Base-by-base conservation (phyloP, 2,888 invertebrate species). In the Physocephala rufipes region DNA sequence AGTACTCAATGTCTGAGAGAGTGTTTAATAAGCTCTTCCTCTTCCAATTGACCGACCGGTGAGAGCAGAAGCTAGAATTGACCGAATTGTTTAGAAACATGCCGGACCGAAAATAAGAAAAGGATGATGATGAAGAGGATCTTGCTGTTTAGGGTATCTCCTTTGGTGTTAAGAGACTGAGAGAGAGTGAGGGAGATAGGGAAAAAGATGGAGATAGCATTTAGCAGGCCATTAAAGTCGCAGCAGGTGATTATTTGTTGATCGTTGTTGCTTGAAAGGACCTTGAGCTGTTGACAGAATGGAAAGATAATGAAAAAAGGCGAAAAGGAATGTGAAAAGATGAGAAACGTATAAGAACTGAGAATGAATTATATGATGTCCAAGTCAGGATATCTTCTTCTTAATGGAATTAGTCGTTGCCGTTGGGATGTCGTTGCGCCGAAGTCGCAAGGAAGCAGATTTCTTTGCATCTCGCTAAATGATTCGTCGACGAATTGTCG, bases 1-100 rank as follows among this genome's bases (percentile, higher is more conserved):
- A 28, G 2, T 77, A 76, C 77, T 80, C 82, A 76, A 81, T 82
- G 81, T 79, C 81, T 75, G 75, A 73, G 59, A 68, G 64, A 45
- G 66, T 67, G 63, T 28, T 28, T 15, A 16, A 13, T 1, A 13
- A 1, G 49, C 16, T 49, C n/a, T 49, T 15, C 49, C 24, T n/a
- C n/a, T n/a, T n/a, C n/a, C n/a, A n/a, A n/a, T n/a, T n/a, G n/a
- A 4, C 9, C 9, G 36, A 36, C 53, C 24, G 43, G 61, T 16
- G 36, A 36, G 43, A 16, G 67, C 65, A 26, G 45, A 2, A 7
- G 28, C 26, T 30, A 45, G 67, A 43, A 70, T 55, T n/a, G 47
- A 81, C 83, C 83, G 74, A 82, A 78, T 76, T 82, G 78, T 83
- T 82, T 82, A 75, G 77, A 82, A 81, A 81, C 80, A 67, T 58